Base-by-base conservation (phyloP, 2,888 invertebrate species). In the Drosophila histrio region DNA sequence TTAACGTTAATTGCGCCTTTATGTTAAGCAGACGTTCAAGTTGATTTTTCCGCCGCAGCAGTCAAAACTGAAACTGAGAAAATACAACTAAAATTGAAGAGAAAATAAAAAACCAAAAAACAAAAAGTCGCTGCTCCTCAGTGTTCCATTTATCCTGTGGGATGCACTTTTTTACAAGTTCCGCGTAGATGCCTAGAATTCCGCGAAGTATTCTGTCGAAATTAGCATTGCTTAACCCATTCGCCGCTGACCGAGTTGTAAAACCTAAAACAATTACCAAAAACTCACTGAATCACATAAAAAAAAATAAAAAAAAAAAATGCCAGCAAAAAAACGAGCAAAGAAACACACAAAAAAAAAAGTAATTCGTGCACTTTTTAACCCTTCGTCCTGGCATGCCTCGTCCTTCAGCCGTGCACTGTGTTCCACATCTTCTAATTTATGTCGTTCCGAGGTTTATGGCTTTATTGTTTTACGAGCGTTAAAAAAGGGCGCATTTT, bases 381-480 rank as follows among this genome's bases (percentile, higher is more conserved):
- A 79, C 85, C 82, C 79, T 79, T 86, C 73, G 86, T 56, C 59
- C 79, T 60, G 39, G 38, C 32, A 46, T 19, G 11, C 15, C 26
- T 30, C 28, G 47, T 66, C 68, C 67, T 73, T 71, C 56, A 36
- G 19, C 11, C 53, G 36, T 32, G 49, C 32, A 54, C 34, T 60
- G 53, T 41, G 88, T 86, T 83, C 80, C 77, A 83, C 67, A 88
- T 82, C 83, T 82, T 76, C 81, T 79, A 77, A 70, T 87, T 82
- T 87, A 70, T 80, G 64, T 84, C 68, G 82, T 61, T 64, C 13
- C 69, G 61, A 66, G 53, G 68, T 88, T 85, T 88, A 88, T 78
- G 68, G 66, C 65, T 85, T 88, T 87, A 85, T 85, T 87, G 77
- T 78, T 85, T 88, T 85, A 85, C 63, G 79, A 79, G 79, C 76